Base-by-base conservation (phyloP, 2,888 invertebrate species). In the Erpobdella octoculata region DNA sequence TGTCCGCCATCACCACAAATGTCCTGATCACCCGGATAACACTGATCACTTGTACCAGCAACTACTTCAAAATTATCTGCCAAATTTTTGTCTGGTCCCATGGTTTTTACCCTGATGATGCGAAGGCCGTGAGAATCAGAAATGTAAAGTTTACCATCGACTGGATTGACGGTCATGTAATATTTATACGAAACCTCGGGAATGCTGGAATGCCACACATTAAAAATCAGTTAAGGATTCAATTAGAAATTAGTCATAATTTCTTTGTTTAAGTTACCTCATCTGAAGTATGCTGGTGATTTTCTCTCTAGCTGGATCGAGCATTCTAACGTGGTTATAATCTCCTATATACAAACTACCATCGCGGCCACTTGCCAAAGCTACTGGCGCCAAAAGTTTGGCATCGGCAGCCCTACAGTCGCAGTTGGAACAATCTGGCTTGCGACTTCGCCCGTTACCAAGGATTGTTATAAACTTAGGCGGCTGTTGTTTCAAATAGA, bases 151-250 rank as follows among this genome's bases (percentile, higher is more conserved):
- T 91, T 90, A 9, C 95, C 95, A 82, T 96, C 94, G 37, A 94
- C 91, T 35, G 97, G 96, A 68, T 94, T 94, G 67, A 96, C 91
- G 72, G 94, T 92, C 81, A 98, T 87, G 84, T 94, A 95, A 82
- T 97, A 97, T 81, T 94, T 93, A 84, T 97, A 95, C 36, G 94
- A 92, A 12, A 95, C 92, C 86, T 94, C 93, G 0, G 94, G 92
- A 35, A 93, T 90, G 83, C 94, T 93, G 85, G 62, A 62, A 37
- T 48, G 8, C 12, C 25, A 36, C 33, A 62, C 33, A 28, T n/a
- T 62, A n/a, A 8, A 41, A 15, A 15, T 41, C n/a, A 41, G 12
- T 15, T 12, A 8, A 8, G 33, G n/a, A 31, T n/a, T 62, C 18
- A 62, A 25, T n/a, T 9, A 59, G 21, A 59, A 59, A n/a, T n/a